These are phyloP conservation scores for Athene noctua DNA, from an alignment of 2,113 vertebrate species.

Conservation along the genomic window DNA sequence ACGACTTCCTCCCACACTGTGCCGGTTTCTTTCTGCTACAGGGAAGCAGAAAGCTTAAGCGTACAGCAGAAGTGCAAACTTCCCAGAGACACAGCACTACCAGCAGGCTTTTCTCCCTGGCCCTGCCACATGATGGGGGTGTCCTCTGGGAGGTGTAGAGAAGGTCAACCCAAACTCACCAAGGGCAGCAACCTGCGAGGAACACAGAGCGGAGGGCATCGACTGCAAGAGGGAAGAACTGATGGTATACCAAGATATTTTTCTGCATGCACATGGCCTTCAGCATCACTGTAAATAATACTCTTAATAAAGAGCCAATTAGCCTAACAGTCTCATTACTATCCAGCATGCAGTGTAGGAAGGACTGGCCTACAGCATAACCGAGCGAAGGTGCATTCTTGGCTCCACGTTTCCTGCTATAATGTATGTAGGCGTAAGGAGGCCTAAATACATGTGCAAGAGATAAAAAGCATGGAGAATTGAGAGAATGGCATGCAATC, in stretches of 20 bases:
- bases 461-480: neutral
- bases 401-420: neutral
- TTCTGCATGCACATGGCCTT: neutral
- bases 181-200: neutral
- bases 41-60: neutral
- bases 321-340: constrained; percentile 25
- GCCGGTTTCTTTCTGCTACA: neutral
- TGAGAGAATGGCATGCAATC: neutral
- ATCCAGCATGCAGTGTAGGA: neutral
- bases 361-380: neutral
- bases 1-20: neutral
- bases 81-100: neutral
- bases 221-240: neutral
- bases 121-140: neutral
- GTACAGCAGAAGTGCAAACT: neutral
- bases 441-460: neutral
- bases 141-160: neutral
- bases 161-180: neutral
- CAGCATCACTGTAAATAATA: constrained; percentile 53
- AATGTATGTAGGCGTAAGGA: neutral
- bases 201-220: neutral
- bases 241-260: neutral
- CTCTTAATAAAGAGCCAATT: constrained; percentile 54
- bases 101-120: neutral
- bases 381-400: neutral